A percentile compares a stretch with the other conserved stretches of the same genome.
phyloP scores from a whole-genome alignment of 2,797 vertebrate genomes.

The Alcedo quadribrachys region DNA sequence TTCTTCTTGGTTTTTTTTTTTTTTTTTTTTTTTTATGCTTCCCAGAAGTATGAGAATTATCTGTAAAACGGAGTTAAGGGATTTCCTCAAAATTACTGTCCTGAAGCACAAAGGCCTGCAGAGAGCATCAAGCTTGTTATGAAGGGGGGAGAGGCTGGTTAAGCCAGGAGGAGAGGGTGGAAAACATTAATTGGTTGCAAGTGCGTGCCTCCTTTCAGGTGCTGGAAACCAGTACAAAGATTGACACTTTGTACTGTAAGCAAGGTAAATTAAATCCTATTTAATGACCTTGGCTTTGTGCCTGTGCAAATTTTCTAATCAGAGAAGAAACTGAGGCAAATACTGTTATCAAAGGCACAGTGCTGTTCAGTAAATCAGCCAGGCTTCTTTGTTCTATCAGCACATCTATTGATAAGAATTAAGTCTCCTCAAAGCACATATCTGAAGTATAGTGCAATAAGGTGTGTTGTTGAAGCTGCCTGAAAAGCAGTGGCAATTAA shows the following conservation, averaged over 20 bases:
- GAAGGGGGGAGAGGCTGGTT: not conserved
- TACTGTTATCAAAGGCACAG: constrained; percentile 14
- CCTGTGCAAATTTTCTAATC: constrained; percentile 43
- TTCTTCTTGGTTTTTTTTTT: not conserved
- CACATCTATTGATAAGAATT: constrained; percentile 52
- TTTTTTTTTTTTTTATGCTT: not conserved
- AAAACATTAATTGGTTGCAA: not conserved
- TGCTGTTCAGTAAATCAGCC: constrained; percentile 10
- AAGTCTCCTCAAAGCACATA: constrained; percentile 21
- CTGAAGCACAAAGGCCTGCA: not conserved
- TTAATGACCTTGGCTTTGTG: constrained; percentile 24
- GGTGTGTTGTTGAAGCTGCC: not conserved
- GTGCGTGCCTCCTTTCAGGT: not conserved
- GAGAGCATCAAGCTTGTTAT: not conserved
- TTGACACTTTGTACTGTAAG: not conserved
- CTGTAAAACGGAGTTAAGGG: not conserved
- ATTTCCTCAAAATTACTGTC: not conserved
- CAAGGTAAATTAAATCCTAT: not conserved
- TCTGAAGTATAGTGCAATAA: constrained; percentile 16
- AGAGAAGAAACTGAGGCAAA: constrained; percentile 5
- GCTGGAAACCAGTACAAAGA: not conserved
- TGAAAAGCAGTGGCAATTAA: constrained; percentile 31
- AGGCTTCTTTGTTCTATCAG: constrained; percentile 42
- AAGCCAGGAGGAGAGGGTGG: not conserved
- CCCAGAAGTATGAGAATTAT: not conserved